These are phyloP conservation scores for Formica selysi DNA, from an alignment of 1,140 invertebrate genomes.

Conservation along the genomic window DNA sequence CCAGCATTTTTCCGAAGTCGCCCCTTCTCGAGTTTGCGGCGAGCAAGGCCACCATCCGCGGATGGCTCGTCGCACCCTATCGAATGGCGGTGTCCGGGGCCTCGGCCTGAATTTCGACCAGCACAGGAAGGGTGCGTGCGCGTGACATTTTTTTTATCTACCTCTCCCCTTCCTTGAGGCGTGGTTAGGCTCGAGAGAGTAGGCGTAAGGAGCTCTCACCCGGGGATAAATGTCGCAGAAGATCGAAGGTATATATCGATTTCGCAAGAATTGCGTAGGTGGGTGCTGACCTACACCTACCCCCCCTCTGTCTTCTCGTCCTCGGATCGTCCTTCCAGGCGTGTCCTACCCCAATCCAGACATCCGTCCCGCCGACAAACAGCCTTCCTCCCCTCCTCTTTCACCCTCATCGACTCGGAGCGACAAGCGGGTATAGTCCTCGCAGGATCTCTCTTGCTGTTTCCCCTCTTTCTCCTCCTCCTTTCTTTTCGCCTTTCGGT, in stretches of 20 bases:
- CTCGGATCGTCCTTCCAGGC: conserved; percentile 79
- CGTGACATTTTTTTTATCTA: conserved; percentile 25
- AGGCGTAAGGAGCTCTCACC: conserved; percentile 55
- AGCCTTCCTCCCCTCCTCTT: conserved; percentile 46
- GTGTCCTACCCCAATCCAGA: conserved; percentile 82
- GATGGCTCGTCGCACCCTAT: conserved; percentile 11
- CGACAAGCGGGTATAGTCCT: conserved; percentile 16
- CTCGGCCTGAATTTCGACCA: neutral
- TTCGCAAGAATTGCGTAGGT: conserved; percentile 76
- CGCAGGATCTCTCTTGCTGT: conserved; percentile 11
- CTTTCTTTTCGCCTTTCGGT: conserved; percentile 1
- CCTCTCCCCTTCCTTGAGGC: neutral
- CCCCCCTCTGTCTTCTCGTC: conserved; percentile 74
- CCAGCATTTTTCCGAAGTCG: neutral
- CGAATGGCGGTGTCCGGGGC: conserved; percentile 17
- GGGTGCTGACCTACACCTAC: conserved; percentile 84
- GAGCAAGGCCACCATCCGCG: neutral
- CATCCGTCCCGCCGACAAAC: conserved; percentile 76
- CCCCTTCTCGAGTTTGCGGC: neutral
- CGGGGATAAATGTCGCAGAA: conserved; percentile 44
- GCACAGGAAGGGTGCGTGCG: neutral
- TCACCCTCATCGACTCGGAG: neutral
- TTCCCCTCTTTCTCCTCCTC: neutral
- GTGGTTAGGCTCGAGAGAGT: conserved; percentile 44
- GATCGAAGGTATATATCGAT: conserved; percentile 78